Conservation (phyloP, 64 coral and sea anemone genomes). For the Montipora sp. region DNA sequence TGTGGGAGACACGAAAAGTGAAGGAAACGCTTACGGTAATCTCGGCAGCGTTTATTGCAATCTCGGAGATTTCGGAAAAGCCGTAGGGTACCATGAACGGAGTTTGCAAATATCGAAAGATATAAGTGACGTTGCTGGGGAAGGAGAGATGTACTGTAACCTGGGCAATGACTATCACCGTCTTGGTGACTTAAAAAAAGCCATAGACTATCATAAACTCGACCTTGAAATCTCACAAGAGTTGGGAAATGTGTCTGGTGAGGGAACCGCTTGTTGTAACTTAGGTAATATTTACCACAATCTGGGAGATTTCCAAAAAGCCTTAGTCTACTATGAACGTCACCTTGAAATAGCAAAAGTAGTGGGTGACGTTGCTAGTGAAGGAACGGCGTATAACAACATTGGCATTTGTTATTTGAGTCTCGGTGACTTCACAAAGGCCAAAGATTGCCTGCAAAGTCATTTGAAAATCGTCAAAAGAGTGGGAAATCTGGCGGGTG, state of each 20-base stretch:
- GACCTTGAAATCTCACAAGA: neutral
- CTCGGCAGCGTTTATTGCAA: neutral
- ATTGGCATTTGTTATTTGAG: slow-evolving; percentile 4
- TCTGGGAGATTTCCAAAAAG: neutral
- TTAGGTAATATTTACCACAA: neutral
- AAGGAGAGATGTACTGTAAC: slow-evolving; percentile 16
- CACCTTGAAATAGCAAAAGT: neutral
- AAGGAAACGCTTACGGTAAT: neutral
- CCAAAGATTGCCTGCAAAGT: neutral
- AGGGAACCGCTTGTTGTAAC: neutral
- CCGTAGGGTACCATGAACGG: neutral
- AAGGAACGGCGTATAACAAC: slow-evolving; percentile 11
- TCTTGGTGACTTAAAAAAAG: slow-evolving; percentile 16
- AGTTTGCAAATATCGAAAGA: neutral
- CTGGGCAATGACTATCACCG: slow-evolving; percentile 3
- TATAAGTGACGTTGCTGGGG: neutral
- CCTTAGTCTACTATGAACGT: slow-evolving; percentile 9
- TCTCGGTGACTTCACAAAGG: neutral
- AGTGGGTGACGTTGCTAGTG: slow-evolving; percentile 4
- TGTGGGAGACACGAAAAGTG: neutral
- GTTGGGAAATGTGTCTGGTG: neutral
- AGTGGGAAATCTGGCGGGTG: neutral
- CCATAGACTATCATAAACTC: slow-evolving; percentile 17
- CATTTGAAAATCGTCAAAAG: neutral
- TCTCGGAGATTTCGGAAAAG: neutral